phyloP scores from a whole-genome alignment of 2,113 vertebrate species.

The Acrocephalus arundinaceus region DNA sequence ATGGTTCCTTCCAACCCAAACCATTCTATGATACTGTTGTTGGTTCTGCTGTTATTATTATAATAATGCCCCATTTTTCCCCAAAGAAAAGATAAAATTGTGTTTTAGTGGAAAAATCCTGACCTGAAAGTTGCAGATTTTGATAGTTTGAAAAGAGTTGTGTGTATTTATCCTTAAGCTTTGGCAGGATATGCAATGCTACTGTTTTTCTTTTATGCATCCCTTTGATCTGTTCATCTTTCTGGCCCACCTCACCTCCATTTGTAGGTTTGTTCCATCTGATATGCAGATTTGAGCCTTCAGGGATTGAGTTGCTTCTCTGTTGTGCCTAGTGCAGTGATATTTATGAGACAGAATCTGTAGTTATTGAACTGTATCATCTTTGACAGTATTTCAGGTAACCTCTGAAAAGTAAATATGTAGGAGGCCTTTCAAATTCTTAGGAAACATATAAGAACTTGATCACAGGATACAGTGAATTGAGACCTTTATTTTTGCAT shows the following conservation, averaged over 20 bases:
- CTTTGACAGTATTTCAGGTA: neutral
- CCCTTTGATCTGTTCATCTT: slow-evolving; percentile 14
- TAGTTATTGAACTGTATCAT: neutral
- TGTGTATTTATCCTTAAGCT: neutral
- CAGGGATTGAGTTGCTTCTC: neutral
- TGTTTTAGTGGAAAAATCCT: neutral
- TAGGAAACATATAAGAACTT: neutral
- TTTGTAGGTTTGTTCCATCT: neutral
- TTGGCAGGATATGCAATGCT: neutral
- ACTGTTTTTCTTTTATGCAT: neutral
- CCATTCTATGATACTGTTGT: neutral
- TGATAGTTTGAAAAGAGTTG: neutral
- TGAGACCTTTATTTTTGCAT: neutral
- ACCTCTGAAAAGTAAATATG: neutral
- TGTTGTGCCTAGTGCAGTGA: neutral
- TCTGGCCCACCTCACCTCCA: neutral
- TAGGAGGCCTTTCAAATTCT: neutral
- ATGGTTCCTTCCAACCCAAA: neutral
- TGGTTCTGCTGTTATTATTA: neutral
- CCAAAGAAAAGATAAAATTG: neutral
- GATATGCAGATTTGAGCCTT: slow-evolving; percentile 5
- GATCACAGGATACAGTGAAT: neutral
- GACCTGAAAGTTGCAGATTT: neutral
- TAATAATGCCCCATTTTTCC: rapidly evolving
- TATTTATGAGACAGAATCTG: neutral